Evolutionary conservation across 1,140 invertebrate genomes (phyloP), one percentile per base, ranked within the genome.

Genomic region (Lordiphosa stackelbergi): DNA sequence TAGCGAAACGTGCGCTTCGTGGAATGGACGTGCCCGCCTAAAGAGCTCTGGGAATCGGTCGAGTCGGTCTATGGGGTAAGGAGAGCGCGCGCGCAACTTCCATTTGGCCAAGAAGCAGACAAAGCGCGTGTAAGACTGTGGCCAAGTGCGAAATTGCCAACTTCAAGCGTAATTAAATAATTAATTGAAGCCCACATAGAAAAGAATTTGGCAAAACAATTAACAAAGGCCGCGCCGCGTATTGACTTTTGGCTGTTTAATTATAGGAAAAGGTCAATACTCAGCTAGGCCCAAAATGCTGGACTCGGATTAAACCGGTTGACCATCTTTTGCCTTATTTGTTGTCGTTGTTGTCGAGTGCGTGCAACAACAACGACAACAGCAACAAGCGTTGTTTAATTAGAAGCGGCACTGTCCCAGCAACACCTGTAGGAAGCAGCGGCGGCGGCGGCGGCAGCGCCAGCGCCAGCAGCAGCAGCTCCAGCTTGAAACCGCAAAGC

Each of bases 101-200:
- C 56, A 57, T 52, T 45, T 19, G 31, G 46, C 9, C 38, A 53
- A 16, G 8, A 40, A 38, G 16, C 16, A 59, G 49, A n/a, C 60
- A 38, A 53, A 59, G 57, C 56, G 7, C 2, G 6, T 31, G 28
- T 7, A 31, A 8, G 28, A 31, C 7, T 31, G 7, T 31, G 28
- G 28, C 43, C 69, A 73, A 70, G 73, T 73, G 59, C 55, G 60
- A 75, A 81, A 81, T 75, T 71, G 71, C 77, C 43, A 78, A 70
- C 70, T 74, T 79, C 75, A 68, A 70, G 77, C 58, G 77, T 75
- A 81, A 81, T 81, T 81, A 81, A 81, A 81, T 81, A 81, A 81
- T 81, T 81, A 81, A 81, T 81, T 81, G 73, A 83, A 83, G 60
- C 64, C 28, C 28, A 31, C 28, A 81, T 72, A 83, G 77, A 81